Base-by-base conservation (phyloP, 2,888 invertebrate species). In the Drosophila maculinotata region DNA sequence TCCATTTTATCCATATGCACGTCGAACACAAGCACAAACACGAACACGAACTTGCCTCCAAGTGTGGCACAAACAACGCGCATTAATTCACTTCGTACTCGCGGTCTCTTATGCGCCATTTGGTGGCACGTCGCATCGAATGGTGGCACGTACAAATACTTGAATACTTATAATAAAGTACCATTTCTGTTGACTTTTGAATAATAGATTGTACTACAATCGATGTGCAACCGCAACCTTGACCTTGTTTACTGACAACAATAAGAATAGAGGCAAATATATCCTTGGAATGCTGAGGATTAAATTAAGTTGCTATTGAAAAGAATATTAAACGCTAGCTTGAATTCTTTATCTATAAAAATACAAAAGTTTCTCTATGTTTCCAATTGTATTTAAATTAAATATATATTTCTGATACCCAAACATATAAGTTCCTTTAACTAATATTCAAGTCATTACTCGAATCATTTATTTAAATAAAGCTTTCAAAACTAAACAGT, bases 121-220 rank as follows among this genome's bases (percentile, higher is more conserved):
- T 41, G 26, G 20, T 23, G 25, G 38, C 74, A 68, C 45, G 57
- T 42, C 35, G 41, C 51, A 57, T 41, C 28, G 44, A 38, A 71
- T 52, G 26, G 51, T 49, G 58, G 63, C 82, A 85, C 82, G 79
- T 85, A 62, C 9, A 38, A 71, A 67, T 75, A 58, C 62, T 54
- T 53, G 49, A 15, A 17, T 36, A 38, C 35, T 47, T 67, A 36
- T 47, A 38, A 58, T 60, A 58, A 57, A 66, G 41, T 41, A 59
- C 35, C 52, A 36, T 14, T 57, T 31, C 17, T 20, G 25, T 42
- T 47, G 31, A 65, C 10, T 25, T 58, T 53, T 52, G 51, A 42
- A 53, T 58, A 73, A 26, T 25, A 30, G 25, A 44, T 59, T 44
- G 14, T 9, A 1, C 12, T 33, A 10, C 53, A 51, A 69, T 69